Percentiles rank a stretch among this genome's conserved stretches.
phyloP scores from a whole-genome alignment of 2,797 vertebrate species.

The Euthynnus affinis region DNA sequence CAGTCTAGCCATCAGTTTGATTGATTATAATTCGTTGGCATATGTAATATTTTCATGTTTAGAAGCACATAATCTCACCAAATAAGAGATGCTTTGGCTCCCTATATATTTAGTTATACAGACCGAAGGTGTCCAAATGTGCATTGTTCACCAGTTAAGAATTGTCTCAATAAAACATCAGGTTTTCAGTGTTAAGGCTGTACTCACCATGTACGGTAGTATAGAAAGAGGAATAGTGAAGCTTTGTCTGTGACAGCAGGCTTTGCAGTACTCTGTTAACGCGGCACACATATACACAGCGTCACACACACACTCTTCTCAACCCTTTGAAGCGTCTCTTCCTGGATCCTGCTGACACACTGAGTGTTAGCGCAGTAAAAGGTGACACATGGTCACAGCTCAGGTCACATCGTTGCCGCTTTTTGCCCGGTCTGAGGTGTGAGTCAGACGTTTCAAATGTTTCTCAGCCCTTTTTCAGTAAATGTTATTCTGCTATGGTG shows the following conservation, averaged over 20 bases:
- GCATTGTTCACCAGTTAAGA: neutral
- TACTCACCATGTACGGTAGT: constrained; percentile 51
- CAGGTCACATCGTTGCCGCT: constrained; percentile 31
- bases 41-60: constrained; percentile 1
- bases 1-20: neutral
- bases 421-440: constrained; percentile 48
- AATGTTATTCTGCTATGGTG: neutral
- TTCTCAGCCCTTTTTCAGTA: neutral
- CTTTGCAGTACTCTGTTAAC: constrained; percentile 31
- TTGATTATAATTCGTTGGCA: neutral
- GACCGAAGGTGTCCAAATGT: constrained; percentile 19
- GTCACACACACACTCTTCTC: constrained; percentile 14
- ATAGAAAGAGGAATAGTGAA: constrained; percentile 29
- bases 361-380: constrained; percentile 68
- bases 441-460: constrained; percentile 19
- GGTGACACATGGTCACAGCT: constrained; percentile 67
- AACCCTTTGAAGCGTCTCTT: constrained; percentile 66
- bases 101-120: neutral
- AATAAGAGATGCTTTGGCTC: neutral
- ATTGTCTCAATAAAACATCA: constrained; percentile 7
- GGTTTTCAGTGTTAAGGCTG: constrained; percentile 10
- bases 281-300: neutral
- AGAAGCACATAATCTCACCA: neutral
- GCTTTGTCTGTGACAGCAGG: constrained; percentile 34
- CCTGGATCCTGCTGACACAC: constrained; percentile 51